phyloP scores from a whole-genome alignment of 2,797 vertebrate genomes.

The Erethizon dorsatum region DNA sequence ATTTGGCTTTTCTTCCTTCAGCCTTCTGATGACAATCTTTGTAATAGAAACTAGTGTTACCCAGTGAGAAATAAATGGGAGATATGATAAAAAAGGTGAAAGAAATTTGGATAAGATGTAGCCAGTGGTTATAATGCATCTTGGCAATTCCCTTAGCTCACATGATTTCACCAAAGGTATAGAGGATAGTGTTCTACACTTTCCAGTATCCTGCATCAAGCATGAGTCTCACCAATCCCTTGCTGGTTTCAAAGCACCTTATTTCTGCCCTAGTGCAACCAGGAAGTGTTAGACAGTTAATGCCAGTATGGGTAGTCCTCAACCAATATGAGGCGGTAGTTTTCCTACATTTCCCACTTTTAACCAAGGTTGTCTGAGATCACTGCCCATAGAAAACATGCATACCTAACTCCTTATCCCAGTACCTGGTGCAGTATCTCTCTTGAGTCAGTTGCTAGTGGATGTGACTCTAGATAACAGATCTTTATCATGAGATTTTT shows the following conservation, averaged over 20 bases:
- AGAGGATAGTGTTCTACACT: not conserved
- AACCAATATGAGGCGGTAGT: not conserved
- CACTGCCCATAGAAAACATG: not conserved
- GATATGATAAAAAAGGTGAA: not conserved
- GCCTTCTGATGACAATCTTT: not conserved
- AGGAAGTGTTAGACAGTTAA: not conserved
- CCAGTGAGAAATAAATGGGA: not conserved
- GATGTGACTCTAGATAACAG: not conserved
- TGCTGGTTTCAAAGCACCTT: not conserved
- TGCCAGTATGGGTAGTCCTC: not conserved
- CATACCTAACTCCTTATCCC: not conserved
- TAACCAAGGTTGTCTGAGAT: not conserved
- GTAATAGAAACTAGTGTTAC: not conserved
- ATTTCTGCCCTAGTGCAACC: not conserved
- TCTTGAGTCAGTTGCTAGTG: not conserved
- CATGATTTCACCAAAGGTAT: not conserved
- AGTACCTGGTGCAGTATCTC: not conserved
- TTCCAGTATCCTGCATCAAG: not conserved
- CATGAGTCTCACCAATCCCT: not conserved
- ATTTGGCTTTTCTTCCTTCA: not conserved
- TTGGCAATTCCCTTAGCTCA: not conserved
- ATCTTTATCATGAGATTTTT: not conserved
- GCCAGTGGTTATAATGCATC: not conserved
- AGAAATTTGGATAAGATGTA: not conserved
- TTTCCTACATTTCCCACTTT: not conserved